These are phyloP conservation scores for Syngnathus typhle DNA, from an alignment of 2,113 vertebrate species.

Conservation along the genomic window DNA sequence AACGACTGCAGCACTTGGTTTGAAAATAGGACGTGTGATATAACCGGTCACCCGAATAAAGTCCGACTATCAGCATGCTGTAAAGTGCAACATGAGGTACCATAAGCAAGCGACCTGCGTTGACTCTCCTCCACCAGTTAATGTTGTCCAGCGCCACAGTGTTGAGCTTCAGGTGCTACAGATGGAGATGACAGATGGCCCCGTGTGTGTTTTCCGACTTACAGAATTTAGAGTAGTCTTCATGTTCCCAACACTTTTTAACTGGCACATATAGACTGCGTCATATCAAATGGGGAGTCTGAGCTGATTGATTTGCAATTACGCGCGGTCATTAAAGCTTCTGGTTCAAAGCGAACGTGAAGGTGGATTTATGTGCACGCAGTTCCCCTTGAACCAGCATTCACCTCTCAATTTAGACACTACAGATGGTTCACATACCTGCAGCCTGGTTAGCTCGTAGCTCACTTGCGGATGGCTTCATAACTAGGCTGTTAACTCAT, in stretches of 20 bases:
- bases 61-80: neutral
- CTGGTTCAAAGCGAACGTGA: neutral
- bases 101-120: neutral
- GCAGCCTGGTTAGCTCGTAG: neutral
- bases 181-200: neutral
- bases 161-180: neutral
- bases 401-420: constrained; percentile 2
- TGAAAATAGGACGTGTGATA: neutral
- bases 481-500: neutral
- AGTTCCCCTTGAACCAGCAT: constrained; percentile 4
- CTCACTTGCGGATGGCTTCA: constrained; percentile 9
- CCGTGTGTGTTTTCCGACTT: neutral
- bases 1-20: neutral
- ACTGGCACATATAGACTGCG: neutral
- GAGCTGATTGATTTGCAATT: constrained; percentile 1
- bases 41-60: neutral
- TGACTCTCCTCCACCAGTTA: constrained; percentile 1
- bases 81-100: neutral
- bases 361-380: constrained; percentile 4
- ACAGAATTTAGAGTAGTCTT: neutral
- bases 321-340: neutral
- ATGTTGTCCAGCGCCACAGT: constrained; percentile 1
- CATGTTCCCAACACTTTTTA: neutral
- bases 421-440: constrained; percentile 12
- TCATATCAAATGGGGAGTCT: neutral